Base-by-base conservation (phyloP, 2,888 invertebrate species). In the Megastigmus dorsalis region DNA sequence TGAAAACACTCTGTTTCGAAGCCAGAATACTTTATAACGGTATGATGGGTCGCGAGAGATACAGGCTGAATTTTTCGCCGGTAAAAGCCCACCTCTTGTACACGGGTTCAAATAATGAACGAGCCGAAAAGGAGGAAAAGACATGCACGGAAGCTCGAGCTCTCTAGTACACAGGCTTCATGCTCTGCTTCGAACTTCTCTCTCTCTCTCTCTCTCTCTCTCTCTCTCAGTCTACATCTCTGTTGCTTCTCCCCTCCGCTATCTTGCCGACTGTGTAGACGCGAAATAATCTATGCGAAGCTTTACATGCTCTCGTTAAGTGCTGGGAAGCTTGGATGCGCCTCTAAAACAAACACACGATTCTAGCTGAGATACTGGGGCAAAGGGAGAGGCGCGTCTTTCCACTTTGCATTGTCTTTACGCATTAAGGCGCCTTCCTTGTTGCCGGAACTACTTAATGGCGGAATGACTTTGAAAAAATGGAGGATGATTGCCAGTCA, bases 211-310 rank as follows among this genome's bases (percentile, higher is more conserved):
- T 41, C 30, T 45, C 26, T 60, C 33, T 55, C 36, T 18, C 30
- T 18, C 26, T 36, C 6, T 55, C 15, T 55, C 28, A 13, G 13
- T 9, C 23, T 38, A 13, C 0, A 36, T 57, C 38, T 30, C 30
- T n/a, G n/a, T n/a, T 3, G 6, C 2, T 15, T 60, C 26, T 38
- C 4, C 5, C n/a, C 2, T n/a, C 30, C 23, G 6, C 23, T 30
- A 20, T 23, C 9, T n/a, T n/a, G n/a, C 26, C 15, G 15, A n/a
- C 54, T 28, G 23, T 43, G 43, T n/a, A 28, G 45, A 59, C 36
- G 52, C 52, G 59, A 69, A 69, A 65, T 74, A 74, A 74, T 74
- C 65, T 65, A 74, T 69, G 65, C 74, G 28, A 26, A 65, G 68
- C 45, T 63, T 68, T 50, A 57, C 62, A 57, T 57, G 48, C 55